Conservation (phyloP, 2,888 invertebrate species). For the Malacosoma neustria region DNA sequence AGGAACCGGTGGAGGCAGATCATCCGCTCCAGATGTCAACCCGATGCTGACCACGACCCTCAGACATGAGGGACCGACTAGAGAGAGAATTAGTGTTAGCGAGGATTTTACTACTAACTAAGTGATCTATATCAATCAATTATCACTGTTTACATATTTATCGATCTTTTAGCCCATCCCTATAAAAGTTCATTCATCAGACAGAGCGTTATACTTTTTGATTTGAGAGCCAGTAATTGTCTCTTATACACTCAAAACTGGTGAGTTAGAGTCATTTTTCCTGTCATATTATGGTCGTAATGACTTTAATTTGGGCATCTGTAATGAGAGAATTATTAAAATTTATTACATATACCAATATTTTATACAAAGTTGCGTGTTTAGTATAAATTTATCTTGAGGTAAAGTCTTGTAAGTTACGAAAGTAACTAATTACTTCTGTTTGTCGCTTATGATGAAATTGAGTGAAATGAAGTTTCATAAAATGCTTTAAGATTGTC, state of each 20-base stretch:
- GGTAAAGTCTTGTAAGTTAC: not conserved
- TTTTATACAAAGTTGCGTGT: not conserved
- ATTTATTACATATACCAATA: not conserved
- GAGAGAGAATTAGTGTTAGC: too few relatives aligned
- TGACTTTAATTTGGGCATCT: not conserved
- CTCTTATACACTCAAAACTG: not conserved
- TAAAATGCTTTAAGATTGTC: not conserved
- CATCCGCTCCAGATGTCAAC: too few relatives aligned
- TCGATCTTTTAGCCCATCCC: not conserved
- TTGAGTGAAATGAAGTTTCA: not conserved
- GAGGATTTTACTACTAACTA: too few relatives aligned
- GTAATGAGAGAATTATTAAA: not conserved
- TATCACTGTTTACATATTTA: conserved; percentile 7
- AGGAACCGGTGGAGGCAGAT: too few relatives aligned
- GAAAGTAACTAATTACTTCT: not conserved
- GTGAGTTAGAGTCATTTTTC: not conserved
- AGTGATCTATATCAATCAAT: too few relatives aligned
- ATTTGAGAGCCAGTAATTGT: not conserved
- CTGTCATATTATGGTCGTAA: not conserved
- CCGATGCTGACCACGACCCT: too few relatives aligned
- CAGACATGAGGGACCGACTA: too few relatives aligned
- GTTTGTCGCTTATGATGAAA: not conserved
- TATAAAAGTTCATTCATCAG: not conserved
- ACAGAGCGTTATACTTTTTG: not conserved
- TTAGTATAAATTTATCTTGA: not conserved